Percentiles rank a stretch among this genome's conserved stretches.
Evolutionary conservation across 2,888 invertebrate genomes (phyloP).

Genomic region (Cheilosia pagana): DNA sequence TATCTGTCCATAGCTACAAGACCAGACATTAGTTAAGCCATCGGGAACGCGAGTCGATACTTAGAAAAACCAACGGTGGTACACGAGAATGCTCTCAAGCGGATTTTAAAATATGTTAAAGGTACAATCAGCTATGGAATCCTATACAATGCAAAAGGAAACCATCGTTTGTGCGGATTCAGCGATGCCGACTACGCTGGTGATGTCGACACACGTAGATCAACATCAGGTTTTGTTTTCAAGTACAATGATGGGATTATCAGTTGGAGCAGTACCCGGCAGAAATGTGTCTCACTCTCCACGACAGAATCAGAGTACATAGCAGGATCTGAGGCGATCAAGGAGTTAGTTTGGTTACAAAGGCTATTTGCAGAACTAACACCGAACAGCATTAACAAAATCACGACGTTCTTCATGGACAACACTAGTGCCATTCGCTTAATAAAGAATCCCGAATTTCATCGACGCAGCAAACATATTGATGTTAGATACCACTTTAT

Average conservation of each 20-base stretch:
- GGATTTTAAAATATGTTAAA: slow-evolving; percentile 44
- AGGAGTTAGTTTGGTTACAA: slow-evolving; percentile 41
- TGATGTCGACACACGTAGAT: slow-evolving; percentile 10
- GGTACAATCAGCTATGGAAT: slow-evolving; percentile 31
- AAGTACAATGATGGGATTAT: slow-evolving; percentile 21
- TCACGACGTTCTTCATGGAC: slow-evolving; percentile 19
- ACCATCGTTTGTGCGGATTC: slow-evolving; percentile 9
- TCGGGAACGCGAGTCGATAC: slow-evolving; percentile 27
- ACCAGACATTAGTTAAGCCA: slow-evolving; percentile 50
- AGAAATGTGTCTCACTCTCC: slow-evolving; percentile 71
- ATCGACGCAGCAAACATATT: slow-evolving; percentile 11
- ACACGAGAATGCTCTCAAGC: slow-evolving; percentile 35
- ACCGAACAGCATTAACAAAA: slow-evolving; percentile 2
- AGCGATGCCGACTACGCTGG: too few relatives aligned
- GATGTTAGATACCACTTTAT: slow-evolving; percentile 47
- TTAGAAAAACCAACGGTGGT: slow-evolving; percentile 44
- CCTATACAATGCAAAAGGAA: slow-evolving; percentile 4
- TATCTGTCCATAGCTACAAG: slow-evolving; percentile 53
- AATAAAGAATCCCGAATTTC: slow-evolving; percentile 1
- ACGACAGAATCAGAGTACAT: slow-evolving; percentile 79
- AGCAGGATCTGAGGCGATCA: slow-evolving; percentile 58
- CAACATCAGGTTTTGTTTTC: slow-evolving; percentile 38
- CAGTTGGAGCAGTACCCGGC: slow-evolving; percentile 43
- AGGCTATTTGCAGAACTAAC: slow-evolving; percentile 21
- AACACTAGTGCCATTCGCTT: slow-evolving; percentile 4